Evolutionary conservation across 2,113 vertebrate species (phyloP).

Genomic region (Podilymbus podiceps): DNA sequence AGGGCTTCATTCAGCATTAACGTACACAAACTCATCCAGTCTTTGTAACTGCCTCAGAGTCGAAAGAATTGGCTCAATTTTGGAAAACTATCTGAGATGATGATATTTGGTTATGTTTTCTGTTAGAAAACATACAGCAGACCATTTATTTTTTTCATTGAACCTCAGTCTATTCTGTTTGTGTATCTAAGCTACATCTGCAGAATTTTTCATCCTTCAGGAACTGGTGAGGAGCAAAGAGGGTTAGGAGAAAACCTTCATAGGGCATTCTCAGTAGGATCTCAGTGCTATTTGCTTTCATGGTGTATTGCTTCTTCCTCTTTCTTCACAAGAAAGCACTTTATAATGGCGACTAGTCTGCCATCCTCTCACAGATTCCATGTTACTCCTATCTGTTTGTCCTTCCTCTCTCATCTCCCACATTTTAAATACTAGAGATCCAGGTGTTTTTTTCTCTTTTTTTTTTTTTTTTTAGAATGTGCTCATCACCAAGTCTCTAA

Average conservation of each 20-base stretch:
- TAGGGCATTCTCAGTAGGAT: neutral
- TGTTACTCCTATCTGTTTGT: too few relatives aligned
- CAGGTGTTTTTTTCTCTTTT: too few relatives aligned
- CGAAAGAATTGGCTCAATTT: neutral
- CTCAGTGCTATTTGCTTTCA: neutral
- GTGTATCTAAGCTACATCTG: neutral
- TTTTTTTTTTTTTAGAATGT: neutral
- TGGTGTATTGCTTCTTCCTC: neutral
- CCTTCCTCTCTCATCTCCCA: too few relatives aligned
- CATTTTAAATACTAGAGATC: too few relatives aligned
- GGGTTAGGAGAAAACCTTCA: neutral
- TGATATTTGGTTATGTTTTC: neutral
- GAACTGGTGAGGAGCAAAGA: neutral
- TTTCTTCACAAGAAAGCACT: neutral
- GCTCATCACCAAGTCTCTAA: neutral
- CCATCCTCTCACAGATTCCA: too few relatives aligned
- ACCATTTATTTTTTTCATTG: neutral
- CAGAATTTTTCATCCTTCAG: neutral
- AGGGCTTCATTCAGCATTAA: neutral
- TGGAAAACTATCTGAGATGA: neutral
- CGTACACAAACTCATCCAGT: neutral
- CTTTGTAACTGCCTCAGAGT: neutral
- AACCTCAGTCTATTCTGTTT: rapidly evolving
- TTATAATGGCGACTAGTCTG: too few relatives aligned
- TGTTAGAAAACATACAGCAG: neutral